These are phyloP conservation scores for Lagorchestes hirsutus DNA, from an alignment of 2,797 vertebrate species.

Conservation along the genomic window DNA sequence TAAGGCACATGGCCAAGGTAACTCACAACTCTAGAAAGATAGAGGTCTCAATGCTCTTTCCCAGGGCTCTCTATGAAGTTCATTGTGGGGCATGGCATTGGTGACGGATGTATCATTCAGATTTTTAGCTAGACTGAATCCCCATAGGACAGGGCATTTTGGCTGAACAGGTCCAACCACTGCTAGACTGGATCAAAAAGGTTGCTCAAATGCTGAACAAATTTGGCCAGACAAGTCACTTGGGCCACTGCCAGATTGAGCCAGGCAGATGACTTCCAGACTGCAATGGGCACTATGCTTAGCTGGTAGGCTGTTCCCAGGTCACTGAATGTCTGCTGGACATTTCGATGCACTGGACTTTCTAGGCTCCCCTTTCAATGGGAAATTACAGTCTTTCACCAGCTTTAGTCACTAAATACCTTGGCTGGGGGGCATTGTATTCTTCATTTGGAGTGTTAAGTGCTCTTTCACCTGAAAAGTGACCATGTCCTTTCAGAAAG, in stretches of 20 bases:
- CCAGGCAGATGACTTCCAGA: neutral
- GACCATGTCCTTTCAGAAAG: neutral
- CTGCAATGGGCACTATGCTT: neutral
- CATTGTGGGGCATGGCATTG: neutral
- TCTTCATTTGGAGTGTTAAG: neutral
- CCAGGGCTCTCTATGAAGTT: neutral
- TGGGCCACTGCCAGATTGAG: neutral
- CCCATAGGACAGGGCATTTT: neutral
- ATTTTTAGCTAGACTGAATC: neutral
- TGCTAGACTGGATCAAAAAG: neutral
- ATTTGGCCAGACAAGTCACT: neutral
- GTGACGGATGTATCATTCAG: neutral
- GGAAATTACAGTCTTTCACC: neutral
- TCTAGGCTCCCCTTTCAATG: neutral
- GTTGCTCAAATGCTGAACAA: neutral
- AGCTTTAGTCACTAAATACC: neutral
- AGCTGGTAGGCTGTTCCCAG: neutral
- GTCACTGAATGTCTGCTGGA: neutral
- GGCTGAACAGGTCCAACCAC: neutral
- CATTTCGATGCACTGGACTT: neutral
- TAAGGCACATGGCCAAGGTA: neutral
- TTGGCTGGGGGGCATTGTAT: neutral
- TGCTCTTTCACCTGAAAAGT: neutral
- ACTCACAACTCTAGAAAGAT: neutral
- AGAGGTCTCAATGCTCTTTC: neutral